Conservation (phyloP, 2,113 vertebrate species). For the Rhodinocichla rosea region DNA sequence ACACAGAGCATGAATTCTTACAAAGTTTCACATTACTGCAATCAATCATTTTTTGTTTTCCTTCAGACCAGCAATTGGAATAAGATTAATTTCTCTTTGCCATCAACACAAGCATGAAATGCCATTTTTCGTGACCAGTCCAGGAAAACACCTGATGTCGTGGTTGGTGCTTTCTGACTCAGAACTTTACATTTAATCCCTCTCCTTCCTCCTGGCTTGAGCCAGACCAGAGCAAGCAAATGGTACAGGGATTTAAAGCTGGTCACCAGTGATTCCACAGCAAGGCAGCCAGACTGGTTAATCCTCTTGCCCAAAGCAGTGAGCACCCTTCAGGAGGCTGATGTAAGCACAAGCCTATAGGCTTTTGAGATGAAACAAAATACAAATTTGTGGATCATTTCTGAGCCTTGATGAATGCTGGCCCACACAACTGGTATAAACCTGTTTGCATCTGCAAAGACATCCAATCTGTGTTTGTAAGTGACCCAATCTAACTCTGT, state of each 20-base stretch:
- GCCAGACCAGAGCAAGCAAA: background rate
- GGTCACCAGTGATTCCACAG: background rate
- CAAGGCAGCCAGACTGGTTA: background rate
- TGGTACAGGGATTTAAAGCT: background rate
- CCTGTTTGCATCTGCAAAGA: background rate
- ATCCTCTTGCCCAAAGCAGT: background rate
- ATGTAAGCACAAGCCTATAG: background rate
- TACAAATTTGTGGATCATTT: background rate
- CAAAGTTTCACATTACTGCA: background rate
- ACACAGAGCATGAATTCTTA: background rate
- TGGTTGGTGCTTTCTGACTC: background rate
- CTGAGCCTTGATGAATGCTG: background rate
- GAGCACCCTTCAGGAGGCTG: background rate
- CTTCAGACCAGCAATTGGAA: background rate
- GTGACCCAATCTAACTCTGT: background rate
- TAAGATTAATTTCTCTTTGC: background rate
- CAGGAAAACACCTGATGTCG: rapidly evolving
- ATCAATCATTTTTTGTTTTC: background rate
- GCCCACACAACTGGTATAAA: background rate
- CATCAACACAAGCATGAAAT: background rate
- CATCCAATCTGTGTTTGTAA: background rate
- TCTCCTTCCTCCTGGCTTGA: background rate
- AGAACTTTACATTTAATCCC: background rate
- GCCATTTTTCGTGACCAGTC: background rate
- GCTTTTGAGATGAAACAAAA: background rate